Percentiles rank a stretch among this genome's conserved stretches.
These are phyloP conservation scores for Tinamus guttatus DNA, from an alignment of 2,113 vertebrate genomes.

Conservation along the genomic window DNA sequence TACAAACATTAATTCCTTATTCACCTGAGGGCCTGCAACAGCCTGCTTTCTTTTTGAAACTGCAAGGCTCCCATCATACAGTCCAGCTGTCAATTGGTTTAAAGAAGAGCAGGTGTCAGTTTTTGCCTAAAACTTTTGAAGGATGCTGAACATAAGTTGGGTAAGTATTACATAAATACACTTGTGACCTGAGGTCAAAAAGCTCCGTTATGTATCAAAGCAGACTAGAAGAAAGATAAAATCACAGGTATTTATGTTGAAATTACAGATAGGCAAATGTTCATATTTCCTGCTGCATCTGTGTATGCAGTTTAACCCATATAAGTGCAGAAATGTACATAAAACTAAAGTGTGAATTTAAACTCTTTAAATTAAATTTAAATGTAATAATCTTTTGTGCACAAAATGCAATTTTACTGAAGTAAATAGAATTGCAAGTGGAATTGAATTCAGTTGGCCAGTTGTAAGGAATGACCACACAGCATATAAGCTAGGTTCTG, in stretches of 20 bases:
- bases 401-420: not conserved
- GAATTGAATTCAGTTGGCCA: not conserved
- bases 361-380: not conserved
- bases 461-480: not conserved
- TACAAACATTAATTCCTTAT: not conserved
- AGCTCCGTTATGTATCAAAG: not conserved
- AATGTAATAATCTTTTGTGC: not conserved
- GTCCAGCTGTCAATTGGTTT: not conserved
- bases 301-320: not conserved
- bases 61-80: not conserved
- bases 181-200: slow-evolving; percentile 9
- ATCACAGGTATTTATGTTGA: not conserved
- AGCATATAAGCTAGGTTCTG: not conserved
- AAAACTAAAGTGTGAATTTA: not conserved
- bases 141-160: not conserved
- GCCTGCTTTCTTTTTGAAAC: not conserved
- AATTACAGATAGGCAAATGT: not conserved
- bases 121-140: not conserved
- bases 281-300: not conserved
- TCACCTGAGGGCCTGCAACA: rapidly evolving
- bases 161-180: slow-evolving; percentile 24
- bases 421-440: not conserved
- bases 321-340: not conserved
- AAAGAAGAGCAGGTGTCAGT: not conserved
- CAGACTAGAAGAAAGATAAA: not conserved